phyloP scores from a whole-genome alignment of 2,113 vertebrate species.

The Rhea pennata region DNA sequence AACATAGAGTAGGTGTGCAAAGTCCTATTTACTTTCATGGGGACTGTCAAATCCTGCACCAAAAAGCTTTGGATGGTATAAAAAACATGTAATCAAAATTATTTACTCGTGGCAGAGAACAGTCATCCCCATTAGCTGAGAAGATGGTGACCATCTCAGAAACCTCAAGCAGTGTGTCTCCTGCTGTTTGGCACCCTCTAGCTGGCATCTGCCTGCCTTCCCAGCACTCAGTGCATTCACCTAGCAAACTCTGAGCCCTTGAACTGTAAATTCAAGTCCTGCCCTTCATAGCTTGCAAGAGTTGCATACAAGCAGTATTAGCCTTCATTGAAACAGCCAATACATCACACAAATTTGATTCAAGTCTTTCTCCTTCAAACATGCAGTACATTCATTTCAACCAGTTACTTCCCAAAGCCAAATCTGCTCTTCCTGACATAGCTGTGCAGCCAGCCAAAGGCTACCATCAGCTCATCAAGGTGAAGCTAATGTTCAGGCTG shows the following conservation, averaged over 20 bases:
- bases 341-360: not conserved
- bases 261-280: not conserved
- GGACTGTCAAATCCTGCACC: not conserved
- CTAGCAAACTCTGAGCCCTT: not conserved
- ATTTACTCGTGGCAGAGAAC: not conserved
- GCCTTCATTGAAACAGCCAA: not conserved
- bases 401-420: not conserved
- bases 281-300: not conserved
- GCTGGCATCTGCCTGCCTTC: not conserved
- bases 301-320: not conserved
- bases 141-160: not conserved
- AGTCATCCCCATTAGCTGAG: not conserved
- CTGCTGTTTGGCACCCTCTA: fast-evolving
- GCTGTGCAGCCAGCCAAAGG: not conserved
- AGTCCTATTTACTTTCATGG: not conserved
- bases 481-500: not conserved
- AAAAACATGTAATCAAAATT: not conserved
- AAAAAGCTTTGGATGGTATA: not conserved
- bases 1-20: not conserved
- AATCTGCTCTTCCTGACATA: not conserved
- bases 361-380: not conserved
- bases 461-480: not conserved
- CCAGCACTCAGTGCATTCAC: fast-evolving
- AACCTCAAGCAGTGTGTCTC: not conserved
- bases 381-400: not conserved